Evolutionary conservation across 2,888 invertebrate genomes (phyloP).

Genomic region (Drosophila kokeensis): DNA sequence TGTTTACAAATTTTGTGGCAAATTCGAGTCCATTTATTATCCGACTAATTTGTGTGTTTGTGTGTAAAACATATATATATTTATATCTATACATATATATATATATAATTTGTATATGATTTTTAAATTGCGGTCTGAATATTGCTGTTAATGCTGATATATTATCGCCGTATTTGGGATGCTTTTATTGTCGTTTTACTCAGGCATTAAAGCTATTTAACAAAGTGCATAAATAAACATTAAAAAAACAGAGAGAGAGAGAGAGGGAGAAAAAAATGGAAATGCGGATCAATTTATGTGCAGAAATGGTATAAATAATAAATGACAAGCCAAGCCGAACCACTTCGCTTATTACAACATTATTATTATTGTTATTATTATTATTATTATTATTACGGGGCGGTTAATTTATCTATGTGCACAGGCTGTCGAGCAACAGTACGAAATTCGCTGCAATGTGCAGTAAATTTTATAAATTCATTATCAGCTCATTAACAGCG

Average conservation of each 20-base stretch:
- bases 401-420: slow-evolving; percentile 63
- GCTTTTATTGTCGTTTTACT: slow-evolving; percentile 6
- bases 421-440: slow-evolving; percentile 23
- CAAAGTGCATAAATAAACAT: slow-evolving; percentile 76
- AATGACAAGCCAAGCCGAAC: slow-evolving; percentile 29
- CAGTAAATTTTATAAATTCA: slow-evolving; percentile 80
- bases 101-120: slow-evolving; percentile 23
- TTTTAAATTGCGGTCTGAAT: slow-evolving; percentile 52
- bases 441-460: slow-evolving; percentile 33
- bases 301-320: slow-evolving; percentile 64
- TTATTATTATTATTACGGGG: slow-evolving; percentile 28
- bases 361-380: slow-evolving; percentile 35
- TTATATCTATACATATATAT: slow-evolving; percentile 13
- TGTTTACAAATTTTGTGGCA: slow-evolving; percentile 66
- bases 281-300: slow-evolving; percentile 59
- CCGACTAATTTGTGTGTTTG: slow-evolving; percentile 57
- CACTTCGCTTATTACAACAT: slow-evolving; percentile 36
- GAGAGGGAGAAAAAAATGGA: slow-evolving; percentile 12
- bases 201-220: slow-evolving; percentile 68
- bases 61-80: no score
- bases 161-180: slow-evolving; percentile 42
- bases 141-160: slow-evolving; percentile 58
- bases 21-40: slow-evolving; percentile 56
- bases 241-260: not conserved
- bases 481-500: slow-evolving; percentile 77